A percentile compares a stretch with the other conserved stretches of the same genome.
These are phyloP conservation scores for Oncorhynchus gorbuscha DNA, from an alignment of 2,113 vertebrate species.

Conservation along the genomic window DNA sequence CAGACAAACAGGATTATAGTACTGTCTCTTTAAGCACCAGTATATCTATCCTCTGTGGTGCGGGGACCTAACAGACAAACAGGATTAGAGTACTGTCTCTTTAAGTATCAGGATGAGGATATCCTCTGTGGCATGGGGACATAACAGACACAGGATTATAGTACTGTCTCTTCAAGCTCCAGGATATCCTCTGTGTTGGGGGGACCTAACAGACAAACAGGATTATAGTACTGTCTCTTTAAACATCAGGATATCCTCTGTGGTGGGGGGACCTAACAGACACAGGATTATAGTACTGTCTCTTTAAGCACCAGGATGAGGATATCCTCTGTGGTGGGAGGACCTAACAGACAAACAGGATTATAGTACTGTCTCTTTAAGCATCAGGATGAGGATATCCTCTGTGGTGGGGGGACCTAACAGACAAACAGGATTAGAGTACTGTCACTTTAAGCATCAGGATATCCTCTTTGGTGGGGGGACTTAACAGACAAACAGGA, in stretches of 20 bases:
- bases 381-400: slow-evolving; percentile 63
- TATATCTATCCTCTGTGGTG: slow-evolving; percentile 71
- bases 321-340: slow-evolving; percentile 76
- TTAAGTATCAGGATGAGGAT: slow-evolving; percentile 43
- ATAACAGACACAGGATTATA: slow-evolving; percentile 43
- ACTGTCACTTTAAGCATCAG: slow-evolving; percentile 23
- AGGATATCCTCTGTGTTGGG: slow-evolving; percentile 73
- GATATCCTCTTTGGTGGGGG: slow-evolving; percentile 75
- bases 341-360: slow-evolving; percentile 59
- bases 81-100: too few relatives aligned
- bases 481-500: slow-evolving; percentile 58
- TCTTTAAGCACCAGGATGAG: slow-evolving; percentile 52
- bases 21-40: slow-evolving; percentile 26
- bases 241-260: slow-evolving; percentile 68
- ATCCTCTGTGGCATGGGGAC: slow-evolving; percentile 74
- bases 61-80: slow-evolving; percentile 71
- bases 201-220: slow-evolving; percentile 64
- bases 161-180: too few relatives aligned
- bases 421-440: background rate
- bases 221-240: too few relatives aligned
- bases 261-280: slow-evolving; percentile 73
- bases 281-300: too few relatives aligned
- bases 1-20: background rate
- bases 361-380: too few relatives aligned
- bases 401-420: slow-evolving; percentile 77